phyloP scores from a whole-genome alignment of 2,113 vertebrate species.

The Passerina amoena region DNA sequence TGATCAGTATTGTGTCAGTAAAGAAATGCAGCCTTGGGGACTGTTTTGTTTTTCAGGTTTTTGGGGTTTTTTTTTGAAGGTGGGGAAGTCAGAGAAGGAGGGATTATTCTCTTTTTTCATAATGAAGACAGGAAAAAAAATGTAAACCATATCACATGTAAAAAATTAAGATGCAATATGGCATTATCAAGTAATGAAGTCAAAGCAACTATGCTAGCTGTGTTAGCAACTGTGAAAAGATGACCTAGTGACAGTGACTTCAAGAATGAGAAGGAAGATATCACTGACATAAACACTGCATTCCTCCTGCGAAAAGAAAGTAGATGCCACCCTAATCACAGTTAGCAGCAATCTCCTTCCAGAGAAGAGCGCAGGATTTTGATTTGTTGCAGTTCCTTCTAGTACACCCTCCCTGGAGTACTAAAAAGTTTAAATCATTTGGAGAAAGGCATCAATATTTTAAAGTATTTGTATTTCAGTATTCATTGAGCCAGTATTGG shows the following conservation, averaged over 20 bases:
- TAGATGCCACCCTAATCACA: neutral
- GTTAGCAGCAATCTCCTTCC: neutral
- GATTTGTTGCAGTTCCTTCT: neutral
- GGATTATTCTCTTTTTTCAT: neutral
- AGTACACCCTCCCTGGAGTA: neutral
- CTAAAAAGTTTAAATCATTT: neutral
- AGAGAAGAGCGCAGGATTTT: neutral
- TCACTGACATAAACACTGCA: neutral
- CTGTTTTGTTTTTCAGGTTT: neutral
- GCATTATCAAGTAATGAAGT: neutral
- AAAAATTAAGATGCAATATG: neutral
- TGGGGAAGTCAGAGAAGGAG: neutral
- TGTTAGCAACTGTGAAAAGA: neutral
- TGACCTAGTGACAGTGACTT: neutral
- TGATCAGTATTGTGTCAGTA: neutral
- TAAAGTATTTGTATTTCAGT: neutral
- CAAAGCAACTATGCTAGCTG: neutral
- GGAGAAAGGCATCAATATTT: neutral
- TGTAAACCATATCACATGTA: fast-evolving
- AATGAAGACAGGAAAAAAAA: neutral
- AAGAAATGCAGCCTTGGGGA: neutral
- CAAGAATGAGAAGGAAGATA: neutral
- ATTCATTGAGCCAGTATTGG: neutral
- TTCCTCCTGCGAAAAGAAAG: neutral
- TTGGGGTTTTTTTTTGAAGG: neutral